Percentiles rank a stretch among this genome's conserved stretches.
These are phyloP conservation scores for Anoplolepis gracilipes DNA, from an alignment of 1,140 invertebrate species.

Conservation along the genomic window DNA sequence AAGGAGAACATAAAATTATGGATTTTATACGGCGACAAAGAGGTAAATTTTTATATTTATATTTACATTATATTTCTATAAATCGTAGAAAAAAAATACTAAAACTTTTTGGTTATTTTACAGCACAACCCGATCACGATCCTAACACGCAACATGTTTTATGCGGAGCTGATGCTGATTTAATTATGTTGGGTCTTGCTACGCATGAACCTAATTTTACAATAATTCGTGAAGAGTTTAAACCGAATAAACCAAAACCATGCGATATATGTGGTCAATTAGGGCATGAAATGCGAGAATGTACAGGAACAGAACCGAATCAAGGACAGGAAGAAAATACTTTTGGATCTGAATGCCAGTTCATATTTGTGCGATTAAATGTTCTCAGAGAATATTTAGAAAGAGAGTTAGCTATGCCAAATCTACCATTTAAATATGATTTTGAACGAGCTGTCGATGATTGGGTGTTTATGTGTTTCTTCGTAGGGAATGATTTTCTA, in stretches of 20 bases:
- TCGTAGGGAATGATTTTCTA: conserved; percentile 99
- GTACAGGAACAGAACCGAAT: conserved; percentile 89
- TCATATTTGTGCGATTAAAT: conserved; percentile 96
- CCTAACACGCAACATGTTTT: conserved; percentile 99
- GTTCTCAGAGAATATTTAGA: conserved; percentile 98
- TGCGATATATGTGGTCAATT: conserved; percentile 99
- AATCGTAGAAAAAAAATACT: conserved; percentile 23
- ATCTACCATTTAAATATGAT: conserved; percentile 96
- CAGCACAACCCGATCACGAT: conserved; percentile 97
- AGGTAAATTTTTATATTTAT: conserved; percentile 84
- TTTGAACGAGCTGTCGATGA: conserved; percentile 97
- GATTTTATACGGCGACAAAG: conserved; percentile 98
- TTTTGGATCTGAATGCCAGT: conserved; percentile 91
- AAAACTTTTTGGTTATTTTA: conserved; percentile 71
- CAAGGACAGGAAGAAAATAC: conserved; percentile 86
- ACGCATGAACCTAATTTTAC: conserved; percentile 99
- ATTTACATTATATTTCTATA: not conserved
- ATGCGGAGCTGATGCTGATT: conserved; percentile 99
- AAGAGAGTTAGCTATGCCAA: conserved; percentile 96
- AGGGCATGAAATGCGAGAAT: conserved; percentile 98
- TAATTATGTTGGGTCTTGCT: conserved; percentile 99
- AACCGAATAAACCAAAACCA: conserved; percentile 97
- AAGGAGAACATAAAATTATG: conserved; percentile 99
- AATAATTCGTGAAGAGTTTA: conserved; percentile 99
- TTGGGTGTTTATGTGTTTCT: conserved; percentile 99